Evolutionary conservation across 2,113 vertebrate genomes (phyloP), one percentile per base, ranked within the genome.

Genomic region (Cacatua alba): DNA sequence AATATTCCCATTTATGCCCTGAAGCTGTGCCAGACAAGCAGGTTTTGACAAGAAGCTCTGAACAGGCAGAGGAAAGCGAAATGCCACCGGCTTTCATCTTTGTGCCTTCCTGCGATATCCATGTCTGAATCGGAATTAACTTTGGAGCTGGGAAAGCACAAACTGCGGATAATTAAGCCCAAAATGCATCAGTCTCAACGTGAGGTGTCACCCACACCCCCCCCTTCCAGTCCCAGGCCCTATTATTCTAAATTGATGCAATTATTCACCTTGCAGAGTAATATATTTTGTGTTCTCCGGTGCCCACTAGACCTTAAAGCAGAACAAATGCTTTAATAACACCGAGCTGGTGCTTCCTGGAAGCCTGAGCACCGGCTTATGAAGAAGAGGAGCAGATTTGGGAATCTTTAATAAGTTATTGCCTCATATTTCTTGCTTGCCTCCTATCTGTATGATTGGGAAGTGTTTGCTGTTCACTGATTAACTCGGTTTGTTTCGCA

Each of bases 401-500:
- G 85, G 90, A 89, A 91, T 72, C 94, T 95, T 96, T 88, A 86
- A 97, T 97, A 94, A 96, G 92, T 49, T 52, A 70, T 81, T 67
- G 41, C 48, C 80, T 95, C 65, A 52, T 92, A 95, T 94, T 97
- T 89, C 94, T 97, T 92, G 35, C 96, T 78, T 31, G 87, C 24
- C 57, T 59, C 33, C 46, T 24, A 91, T 77, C 77, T 81, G 55
- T 96, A 86, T 82, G 96, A 97, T 98, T 96, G 97, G 96, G 48
- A 87, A 97, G 94, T 90, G 94, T 95, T 95, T 94, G 97, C 97
- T 87, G 91, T 68, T 97, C 90, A 0, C 97, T 98, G 96, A 97
- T 98, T 97, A 98, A 97, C 97, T 97, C 97, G 97, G 97, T 98
- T 98, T 98, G 97, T 97, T 97, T 94, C 96, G 96, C 97, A 97